These are phyloP conservation scores for Sericinus montela DNA, from an alignment of 2,888 invertebrate species.

Conservation along the genomic window DNA sequence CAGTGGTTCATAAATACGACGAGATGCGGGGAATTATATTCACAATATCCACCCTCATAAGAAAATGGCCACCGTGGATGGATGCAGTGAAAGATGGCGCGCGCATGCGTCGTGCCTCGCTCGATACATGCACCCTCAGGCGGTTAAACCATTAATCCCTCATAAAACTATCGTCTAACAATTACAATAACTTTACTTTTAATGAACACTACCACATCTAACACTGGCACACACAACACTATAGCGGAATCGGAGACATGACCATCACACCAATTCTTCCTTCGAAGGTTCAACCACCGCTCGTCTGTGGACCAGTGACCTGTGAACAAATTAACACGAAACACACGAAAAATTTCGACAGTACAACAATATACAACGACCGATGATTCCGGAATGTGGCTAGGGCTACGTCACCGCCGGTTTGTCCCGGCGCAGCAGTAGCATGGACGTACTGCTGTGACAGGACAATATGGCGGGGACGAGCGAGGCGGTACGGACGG, in stretches of 20 bases:
- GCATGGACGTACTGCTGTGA: slow-evolving; percentile 94
- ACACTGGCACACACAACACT: slow-evolving; percentile 22
- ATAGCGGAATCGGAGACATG: neutral
- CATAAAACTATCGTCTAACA: slow-evolving; percentile 23
- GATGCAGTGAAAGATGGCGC: slow-evolving; percentile 65
- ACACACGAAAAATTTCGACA: slow-evolving; percentile 19
- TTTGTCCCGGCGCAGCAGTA: slow-evolving; percentile 97
- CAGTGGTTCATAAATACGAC: slow-evolving; percentile 6
- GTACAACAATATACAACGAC: slow-evolving; percentile 1
- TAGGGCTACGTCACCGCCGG: slow-evolving; percentile 54
- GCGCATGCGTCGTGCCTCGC: slow-evolving; percentile 69
- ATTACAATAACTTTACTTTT: neutral
- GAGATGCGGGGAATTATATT: slow-evolving; percentile 23
- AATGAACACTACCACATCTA: slow-evolving; percentile 7
- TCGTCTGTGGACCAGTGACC: slow-evolving; percentile 34
- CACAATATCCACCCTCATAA: slow-evolving; percentile 42
- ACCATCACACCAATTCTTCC: neutral
- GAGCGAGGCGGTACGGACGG: slow-evolving; percentile 57
- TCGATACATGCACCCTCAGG: slow-evolving; percentile 71
- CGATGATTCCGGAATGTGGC: slow-evolving; percentile 25
- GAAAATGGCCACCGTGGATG: slow-evolving; percentile 54
- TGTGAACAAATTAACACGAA: slow-evolving; percentile 35
- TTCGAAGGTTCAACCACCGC: neutral
- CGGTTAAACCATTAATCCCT: slow-evolving; percentile 44
- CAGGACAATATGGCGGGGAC: slow-evolving; percentile 96